Evolutionary conservation across 2,113 vertebrate species (phyloP).

Genomic region (Hippocampus barbouri): DNA sequence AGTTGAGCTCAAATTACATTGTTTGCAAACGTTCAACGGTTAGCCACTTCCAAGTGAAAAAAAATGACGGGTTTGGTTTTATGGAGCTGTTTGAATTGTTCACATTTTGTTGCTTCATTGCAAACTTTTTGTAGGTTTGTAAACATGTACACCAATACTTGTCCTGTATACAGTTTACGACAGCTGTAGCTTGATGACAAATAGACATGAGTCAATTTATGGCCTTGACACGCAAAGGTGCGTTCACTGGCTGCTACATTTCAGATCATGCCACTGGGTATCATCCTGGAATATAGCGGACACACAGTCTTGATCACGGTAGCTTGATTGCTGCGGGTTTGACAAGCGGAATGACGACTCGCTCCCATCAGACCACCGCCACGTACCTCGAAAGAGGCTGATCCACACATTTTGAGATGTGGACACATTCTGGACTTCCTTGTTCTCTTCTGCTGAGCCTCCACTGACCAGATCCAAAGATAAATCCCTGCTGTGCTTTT

Average conservation of each 20-base stretch:
- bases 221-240: slow-evolving; percentile 49
- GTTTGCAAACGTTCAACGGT: neutral
- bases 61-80: neutral
- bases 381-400: slow-evolving; percentile 63
- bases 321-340: slow-evolving; percentile 32
- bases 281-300: slow-evolving; percentile 16
- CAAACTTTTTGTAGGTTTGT: neutral
- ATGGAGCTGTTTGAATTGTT: neutral
- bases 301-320: slow-evolving; percentile 28
- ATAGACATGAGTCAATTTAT: slow-evolving; percentile 29
- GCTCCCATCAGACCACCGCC: slow-evolving; percentile 65
- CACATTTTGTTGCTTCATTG: neutral
- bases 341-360: slow-evolving; percentile 56
- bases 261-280: slow-evolving; percentile 51
- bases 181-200: no score
- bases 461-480: slow-evolving; percentile 57
- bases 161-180: no score
- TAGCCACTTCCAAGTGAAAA: neutral
- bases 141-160: neutral
- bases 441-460: slow-evolving; percentile 43
- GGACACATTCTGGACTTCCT: slow-evolving; percentile 19
- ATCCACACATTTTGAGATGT: slow-evolving; percentile 49
- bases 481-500: slow-evolving; percentile 48
- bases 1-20: neutral
- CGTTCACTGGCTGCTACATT: slow-evolving; percentile 3